phyloP scores from a whole-genome alignment of 2,888 invertebrate genomes.

The Zaprionus bogoriensis region DNA sequence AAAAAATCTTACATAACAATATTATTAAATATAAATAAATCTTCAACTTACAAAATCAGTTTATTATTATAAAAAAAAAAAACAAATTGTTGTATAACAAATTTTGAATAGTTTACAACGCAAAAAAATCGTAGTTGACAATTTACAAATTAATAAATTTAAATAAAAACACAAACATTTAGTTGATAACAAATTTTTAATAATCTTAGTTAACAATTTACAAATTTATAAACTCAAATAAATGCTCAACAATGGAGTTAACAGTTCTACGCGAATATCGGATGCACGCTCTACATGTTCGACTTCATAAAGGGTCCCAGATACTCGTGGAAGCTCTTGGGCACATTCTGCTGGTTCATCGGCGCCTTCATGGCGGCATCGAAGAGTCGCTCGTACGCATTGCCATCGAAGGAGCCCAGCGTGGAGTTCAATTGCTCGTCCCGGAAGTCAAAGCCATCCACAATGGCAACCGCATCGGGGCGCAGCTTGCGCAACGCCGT shows the following conservation, averaged over 20 bases:
- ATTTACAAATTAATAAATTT: background rate
- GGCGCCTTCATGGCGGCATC: conserved; percentile 91
- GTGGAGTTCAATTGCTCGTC: conserved; percentile 90
- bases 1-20: too few relatives aligned
- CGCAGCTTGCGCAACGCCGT: conserved; percentile 88
- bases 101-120: too few relatives aligned
- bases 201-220: too few relatives aligned
- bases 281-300: conserved; percentile 74
- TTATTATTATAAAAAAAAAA: too few relatives aligned
- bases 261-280: background rate
- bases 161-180: background rate
- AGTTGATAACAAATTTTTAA: too few relatives aligned
- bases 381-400: conserved; percentile 91
- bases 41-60: too few relatives aligned
- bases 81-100: too few relatives aligned
- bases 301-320: conserved; percentile 88
- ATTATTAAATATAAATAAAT: too few relatives aligned
- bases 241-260: background rate
- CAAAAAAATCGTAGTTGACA: too few relatives aligned
- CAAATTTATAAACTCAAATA: too few relatives aligned
- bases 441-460: conserved; percentile 94
- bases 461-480: conserved; percentile 94
- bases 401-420: conserved; percentile 91
- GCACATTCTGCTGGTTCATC: conserved; percentile 91
- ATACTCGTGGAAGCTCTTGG: conserved; percentile 85